phyloP scores from a whole-genome alignment of 2,888 invertebrate species.

The Bibio marci region DNA sequence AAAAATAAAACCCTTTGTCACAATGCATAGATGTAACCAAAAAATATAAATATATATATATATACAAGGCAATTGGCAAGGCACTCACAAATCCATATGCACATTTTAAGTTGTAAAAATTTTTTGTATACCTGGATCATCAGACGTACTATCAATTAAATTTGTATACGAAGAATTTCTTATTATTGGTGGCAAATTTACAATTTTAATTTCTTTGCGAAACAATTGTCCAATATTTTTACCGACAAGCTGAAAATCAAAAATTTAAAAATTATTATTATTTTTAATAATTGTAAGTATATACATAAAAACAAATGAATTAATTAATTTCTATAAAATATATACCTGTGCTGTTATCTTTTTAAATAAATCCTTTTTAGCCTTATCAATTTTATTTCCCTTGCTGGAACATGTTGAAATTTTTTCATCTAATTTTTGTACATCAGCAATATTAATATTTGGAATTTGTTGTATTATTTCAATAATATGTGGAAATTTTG shows the following conservation, averaged over 20 bases:
- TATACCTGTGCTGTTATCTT: conserved; percentile 65
- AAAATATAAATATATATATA: too few species aligned
- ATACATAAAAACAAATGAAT: neutral
- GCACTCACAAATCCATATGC: too few species aligned
- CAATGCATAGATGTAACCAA: too few species aligned
- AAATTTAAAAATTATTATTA: conserved; percentile 6
- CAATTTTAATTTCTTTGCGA: conserved; percentile 72
- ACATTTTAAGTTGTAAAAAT: neutral
- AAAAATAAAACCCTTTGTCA: too few species aligned
- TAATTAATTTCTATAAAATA: conserved; percentile 5
- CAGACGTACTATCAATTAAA: neutral
- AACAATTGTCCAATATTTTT: conserved; percentile 75
- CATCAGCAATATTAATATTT: conserved; percentile 58
- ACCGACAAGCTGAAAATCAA: conserved; percentile 49
- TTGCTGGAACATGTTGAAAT: conserved; percentile 41
- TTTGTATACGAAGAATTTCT: neutral
- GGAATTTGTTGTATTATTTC: conserved; percentile 62
- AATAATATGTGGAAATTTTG: conserved; percentile 49
- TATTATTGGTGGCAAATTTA: conserved; percentile 60
- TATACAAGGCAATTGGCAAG: too few species aligned
- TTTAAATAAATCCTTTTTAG: conserved; percentile 79
- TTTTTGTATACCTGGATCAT: neutral
- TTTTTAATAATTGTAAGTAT: neutral
- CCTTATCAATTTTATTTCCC: conserved; percentile 71
- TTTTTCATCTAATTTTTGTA: conserved; percentile 75